phyloP scores from a whole-genome alignment of 2,888 invertebrate species.

The Hylaea fasciaria region DNA sequence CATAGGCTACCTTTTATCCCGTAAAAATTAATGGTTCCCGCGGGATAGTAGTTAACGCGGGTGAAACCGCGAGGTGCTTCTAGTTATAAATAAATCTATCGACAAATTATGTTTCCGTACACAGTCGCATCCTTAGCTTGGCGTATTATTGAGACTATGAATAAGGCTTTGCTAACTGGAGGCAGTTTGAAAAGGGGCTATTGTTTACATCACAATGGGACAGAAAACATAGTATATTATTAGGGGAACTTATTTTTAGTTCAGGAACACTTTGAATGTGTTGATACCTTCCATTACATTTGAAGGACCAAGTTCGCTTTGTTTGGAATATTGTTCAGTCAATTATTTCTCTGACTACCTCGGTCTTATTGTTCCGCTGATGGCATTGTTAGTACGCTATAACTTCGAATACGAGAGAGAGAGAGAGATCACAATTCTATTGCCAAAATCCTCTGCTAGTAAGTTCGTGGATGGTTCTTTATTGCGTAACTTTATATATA shows the following conservation, averaged over 20 bases:
- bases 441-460: too few relatives aligned
- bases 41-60: too few relatives aligned
- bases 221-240: constrained; percentile 32
- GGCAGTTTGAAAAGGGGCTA: constrained; percentile 37
- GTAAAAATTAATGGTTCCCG: too few relatives aligned
- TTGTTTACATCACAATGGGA: constrained; percentile 37
- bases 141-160: constrained; percentile 39
- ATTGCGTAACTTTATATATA: too few relatives aligned
- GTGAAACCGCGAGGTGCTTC: too few relatives aligned
- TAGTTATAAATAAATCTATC: too few relatives aligned
- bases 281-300: constrained; percentile 16
- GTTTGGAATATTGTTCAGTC: constrained; percentile 8
- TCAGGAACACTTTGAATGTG: constrained; percentile 14
- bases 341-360: constrained; percentile 6
- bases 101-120: background rate
- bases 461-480: too few relatives aligned
- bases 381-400: background rate
- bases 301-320: constrained; percentile 22
- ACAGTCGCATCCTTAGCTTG: constrained; percentile 17
- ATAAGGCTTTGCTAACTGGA: constrained; percentile 38
- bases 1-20: too few relatives aligned
- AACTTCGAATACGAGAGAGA: background rate
- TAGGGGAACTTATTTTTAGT: constrained; percentile 28
- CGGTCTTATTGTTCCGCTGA: background rate
- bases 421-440: too few relatives aligned